Conservation (phyloP, 2,113 vertebrate genomes). For the Corapipo altera region DNA sequence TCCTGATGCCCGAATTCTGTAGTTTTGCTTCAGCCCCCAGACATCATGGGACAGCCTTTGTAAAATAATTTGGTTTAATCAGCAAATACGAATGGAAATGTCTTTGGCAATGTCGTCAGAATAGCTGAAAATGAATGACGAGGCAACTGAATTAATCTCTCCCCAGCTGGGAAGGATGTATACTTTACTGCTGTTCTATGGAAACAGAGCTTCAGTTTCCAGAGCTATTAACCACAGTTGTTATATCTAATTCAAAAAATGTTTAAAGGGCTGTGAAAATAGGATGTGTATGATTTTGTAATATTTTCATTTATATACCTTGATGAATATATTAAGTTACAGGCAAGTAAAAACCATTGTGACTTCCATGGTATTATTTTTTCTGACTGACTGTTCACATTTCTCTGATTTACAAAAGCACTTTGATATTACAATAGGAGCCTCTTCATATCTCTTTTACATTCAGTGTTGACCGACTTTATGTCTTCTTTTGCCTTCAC, state of each 20-base stretch:
- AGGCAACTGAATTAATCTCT: background rate
- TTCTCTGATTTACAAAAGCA: background rate
- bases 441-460: background rate
- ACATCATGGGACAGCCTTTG: background rate
- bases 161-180: background rate
- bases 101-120: background rate
- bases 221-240: background rate
- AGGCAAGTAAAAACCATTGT: background rate
- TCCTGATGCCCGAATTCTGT: background rate
- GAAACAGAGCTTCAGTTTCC: background rate
- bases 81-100: background rate
- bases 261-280: background rate
- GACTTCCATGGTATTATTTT: background rate
- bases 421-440: background rate
- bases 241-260: background rate
- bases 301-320: background rate
- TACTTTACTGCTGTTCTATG: background rate
- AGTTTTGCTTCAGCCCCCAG: background rate
- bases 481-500: background rate
- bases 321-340: background rate
- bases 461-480: constrained; percentile 13
- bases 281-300: background rate
- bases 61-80: background rate
- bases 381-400: background rate
- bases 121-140: background rate